These are phyloP conservation scores for Atractosteus spatula DNA, from an alignment of 2,113 vertebrate genomes.

Conservation along the genomic window DNA sequence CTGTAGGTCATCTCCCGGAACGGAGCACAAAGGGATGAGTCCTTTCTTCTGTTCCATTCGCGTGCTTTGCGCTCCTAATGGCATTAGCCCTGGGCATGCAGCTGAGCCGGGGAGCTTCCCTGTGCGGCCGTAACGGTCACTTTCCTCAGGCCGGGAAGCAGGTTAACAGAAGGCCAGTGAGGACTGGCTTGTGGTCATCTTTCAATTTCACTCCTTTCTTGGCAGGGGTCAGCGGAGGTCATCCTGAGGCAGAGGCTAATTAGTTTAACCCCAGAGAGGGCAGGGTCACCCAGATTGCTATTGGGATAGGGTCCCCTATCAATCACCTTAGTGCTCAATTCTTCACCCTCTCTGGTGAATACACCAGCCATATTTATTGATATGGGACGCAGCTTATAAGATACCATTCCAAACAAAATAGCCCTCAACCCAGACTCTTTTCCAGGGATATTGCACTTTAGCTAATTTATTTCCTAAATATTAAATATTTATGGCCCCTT, in stretches of 20 bases:
- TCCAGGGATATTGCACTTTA: too few species aligned
- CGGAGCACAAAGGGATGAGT: too few species aligned
- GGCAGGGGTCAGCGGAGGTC: constrained; percentile 78
- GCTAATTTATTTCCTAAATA: too few species aligned
- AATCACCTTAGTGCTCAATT: constrained; percentile 58
- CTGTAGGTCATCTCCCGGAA: too few species aligned
- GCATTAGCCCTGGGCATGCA: constrained; percentile 60
- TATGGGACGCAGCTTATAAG: constrained; percentile 22
- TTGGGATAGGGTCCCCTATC: constrained; percentile 66
- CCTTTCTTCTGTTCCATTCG: too few species aligned
- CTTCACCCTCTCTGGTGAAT: constrained; percentile 44
- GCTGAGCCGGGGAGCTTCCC: constrained; percentile 53
- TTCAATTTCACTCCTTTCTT: constrained; percentile 84
- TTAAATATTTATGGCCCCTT: too few species aligned
- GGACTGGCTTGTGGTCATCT: constrained; percentile 78
- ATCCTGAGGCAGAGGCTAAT: constrained; percentile 84
- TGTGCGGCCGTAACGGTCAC: constrained; percentile 39
- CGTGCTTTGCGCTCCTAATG: constrained; percentile 60
- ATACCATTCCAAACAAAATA: too few species aligned
- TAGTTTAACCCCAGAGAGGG: constrained; percentile 84
- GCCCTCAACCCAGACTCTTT: too few species aligned
- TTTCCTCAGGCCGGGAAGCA: constrained; percentile 52
- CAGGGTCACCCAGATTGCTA: constrained; percentile 80
- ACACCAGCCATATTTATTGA: constrained; percentile 47
- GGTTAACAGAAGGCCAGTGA: constrained; percentile 75